phyloP scores from a whole-genome alignment of 2,113 vertebrate genomes.

The Typhlomys cinereus region DNA sequence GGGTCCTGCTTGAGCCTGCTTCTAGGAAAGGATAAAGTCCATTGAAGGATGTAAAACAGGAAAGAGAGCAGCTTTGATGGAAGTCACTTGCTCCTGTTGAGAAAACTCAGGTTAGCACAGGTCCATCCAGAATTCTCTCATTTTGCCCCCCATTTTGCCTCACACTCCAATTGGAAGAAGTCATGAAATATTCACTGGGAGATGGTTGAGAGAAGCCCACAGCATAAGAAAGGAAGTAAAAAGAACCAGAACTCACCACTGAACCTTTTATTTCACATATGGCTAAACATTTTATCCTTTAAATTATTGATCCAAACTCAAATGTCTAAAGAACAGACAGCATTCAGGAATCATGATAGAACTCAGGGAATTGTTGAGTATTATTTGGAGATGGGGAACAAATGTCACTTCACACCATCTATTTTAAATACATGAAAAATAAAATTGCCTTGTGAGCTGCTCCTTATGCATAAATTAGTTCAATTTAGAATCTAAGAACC shows the following conservation, averaged over 20 bases:
- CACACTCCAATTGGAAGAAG: background rate
- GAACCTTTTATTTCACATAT: background rate
- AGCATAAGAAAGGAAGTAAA: background rate
- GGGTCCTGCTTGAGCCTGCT: too few relatives aligned
- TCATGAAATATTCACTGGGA: background rate
- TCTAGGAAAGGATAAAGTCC: too few relatives aligned
- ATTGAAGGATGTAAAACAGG: too few relatives aligned
- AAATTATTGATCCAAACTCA: background rate
- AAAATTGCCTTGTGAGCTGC: background rate
- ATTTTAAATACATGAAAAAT: constrained; percentile 22
- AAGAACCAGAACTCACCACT: background rate
- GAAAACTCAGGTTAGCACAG: too few relatives aligned
- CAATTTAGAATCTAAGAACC: background rate
- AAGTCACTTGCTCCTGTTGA: too few relatives aligned
- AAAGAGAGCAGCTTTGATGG: too few relatives aligned
- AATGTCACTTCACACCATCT: background rate
- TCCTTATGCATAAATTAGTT: background rate
- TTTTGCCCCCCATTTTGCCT: too few relatives aligned
- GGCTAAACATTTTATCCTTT: background rate
- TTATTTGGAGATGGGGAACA: background rate
- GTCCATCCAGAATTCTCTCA: too few relatives aligned
- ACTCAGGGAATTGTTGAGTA: background rate
- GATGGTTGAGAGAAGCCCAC: too few relatives aligned
- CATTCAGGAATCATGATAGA: background rate
- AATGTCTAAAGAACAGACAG: background rate